A percentile compares a stretch with the other conserved stretches of the same genome.
These are phyloP conservation scores for Chouioia cunea DNA, from an alignment of 2,888 invertebrate genomes.

Conservation along the genomic window DNA sequence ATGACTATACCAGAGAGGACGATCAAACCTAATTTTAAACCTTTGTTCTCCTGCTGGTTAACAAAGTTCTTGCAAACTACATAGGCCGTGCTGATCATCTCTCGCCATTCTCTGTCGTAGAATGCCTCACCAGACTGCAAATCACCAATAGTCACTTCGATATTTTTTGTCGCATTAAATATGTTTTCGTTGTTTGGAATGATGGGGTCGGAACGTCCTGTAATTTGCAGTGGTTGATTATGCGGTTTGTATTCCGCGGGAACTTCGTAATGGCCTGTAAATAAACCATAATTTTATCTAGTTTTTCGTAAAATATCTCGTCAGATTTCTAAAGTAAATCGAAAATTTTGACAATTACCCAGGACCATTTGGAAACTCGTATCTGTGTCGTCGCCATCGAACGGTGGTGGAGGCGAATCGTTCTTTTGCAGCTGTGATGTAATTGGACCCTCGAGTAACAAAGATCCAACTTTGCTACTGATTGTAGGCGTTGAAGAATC, in stretches of 20 bases:
- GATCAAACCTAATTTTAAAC: constrained; percentile 78
- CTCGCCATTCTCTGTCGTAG: constrained; percentile 55
- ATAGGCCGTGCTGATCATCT: constrained; percentile 51
- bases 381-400: constrained; percentile 14
- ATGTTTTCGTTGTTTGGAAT: constrained; percentile 52
- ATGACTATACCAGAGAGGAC: constrained; percentile 78
- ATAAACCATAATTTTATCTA: constrained; percentile 15
- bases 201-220: constrained; percentile 64
- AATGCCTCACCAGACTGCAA: constrained; percentile 48
- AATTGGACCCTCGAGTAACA: constrained; percentile 81
- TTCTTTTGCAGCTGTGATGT: constrained; percentile 57
- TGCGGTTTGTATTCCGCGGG: constrained; percentile 62
- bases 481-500: constrained; percentile 91
- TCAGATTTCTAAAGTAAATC: not conserved
- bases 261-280: constrained; percentile 62
- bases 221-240: constrained; percentile 63
- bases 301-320: not conserved
- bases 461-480: constrained; percentile 77
- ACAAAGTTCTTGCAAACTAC: constrained; percentile 73
- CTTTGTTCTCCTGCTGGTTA: constrained; percentile 82
- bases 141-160: constrained; percentile 48
- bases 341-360: constrained; percentile 51
- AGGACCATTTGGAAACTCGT: constrained; percentile 56
- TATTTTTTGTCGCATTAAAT: constrained; percentile 51
- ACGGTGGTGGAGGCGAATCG: constrained; percentile 15